Base-by-base conservation (phyloP, 2,888 invertebrate genomes). In the Drosophila villosipedis region DNA sequence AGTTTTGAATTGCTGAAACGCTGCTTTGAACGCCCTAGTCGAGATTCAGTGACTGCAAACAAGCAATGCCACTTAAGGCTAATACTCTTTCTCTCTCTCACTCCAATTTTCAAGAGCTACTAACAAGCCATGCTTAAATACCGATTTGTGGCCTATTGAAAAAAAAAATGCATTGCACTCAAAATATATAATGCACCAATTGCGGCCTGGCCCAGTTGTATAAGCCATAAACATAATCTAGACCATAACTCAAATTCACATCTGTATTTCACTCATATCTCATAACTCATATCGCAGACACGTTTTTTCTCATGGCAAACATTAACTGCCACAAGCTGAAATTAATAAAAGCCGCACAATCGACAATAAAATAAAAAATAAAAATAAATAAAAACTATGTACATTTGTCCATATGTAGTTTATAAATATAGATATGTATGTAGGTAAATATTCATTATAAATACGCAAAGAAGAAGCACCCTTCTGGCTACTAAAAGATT, bases 191-290 rank as follows among this genome's bases (percentile, higher is more conserved):
- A 66, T 60, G 66, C 30, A 49, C 35, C 64, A 53, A 66, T 65
- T 77, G 78, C 33, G 78, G 37, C 31, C 49, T 55, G 74, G 57
- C 79, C 70, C 64, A 70, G 50, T 70, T 79, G 66, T 63, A 67
- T 49, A 66, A 49, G 80, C 64, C 70, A 61, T 66, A 61, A 58
- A 63, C 62, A 71, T 68, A 76, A 80, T 68, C 80, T 49, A 54
- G 41, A 61, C 43, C 63, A 76, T 68, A 80, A 73, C 64, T 76
- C 65, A 66, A 61, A 63, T 65, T 68, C 64, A 30, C 41, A 59
- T 52, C 35, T 39, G 14, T 22, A 39, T 41, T 47, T 30, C 35
- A 30, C 41, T 35, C 35, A 35, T 35, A 35, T 12, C 33, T 35
- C 33, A 35, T 35, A 68, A 59, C 6, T 22, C 35, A 43, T 50